Evolutionary conservation across 2,888 invertebrate genomes (phyloP).

Genomic region (Oasisia sp.): DNA sequence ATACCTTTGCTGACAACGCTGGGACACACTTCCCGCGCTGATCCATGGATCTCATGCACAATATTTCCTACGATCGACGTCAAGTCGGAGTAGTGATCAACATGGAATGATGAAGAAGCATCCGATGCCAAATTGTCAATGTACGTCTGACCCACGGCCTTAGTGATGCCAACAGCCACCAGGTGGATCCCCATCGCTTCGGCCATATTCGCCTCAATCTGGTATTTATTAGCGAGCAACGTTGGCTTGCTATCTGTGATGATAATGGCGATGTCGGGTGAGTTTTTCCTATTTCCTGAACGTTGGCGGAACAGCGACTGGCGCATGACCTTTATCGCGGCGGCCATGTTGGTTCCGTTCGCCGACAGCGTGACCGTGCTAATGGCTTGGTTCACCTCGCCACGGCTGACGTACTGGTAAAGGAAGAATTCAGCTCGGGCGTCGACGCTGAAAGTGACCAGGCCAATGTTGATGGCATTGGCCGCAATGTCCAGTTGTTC

Average conservation of each 20-base stretch:
- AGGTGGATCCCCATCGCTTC: constrained; percentile 19
- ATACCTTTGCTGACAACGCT: not conserved
- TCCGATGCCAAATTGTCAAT: not conserved
- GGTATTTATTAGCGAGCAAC: not conserved
- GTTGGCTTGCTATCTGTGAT: constrained; percentile 13
- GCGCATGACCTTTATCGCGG: constrained; percentile 17
- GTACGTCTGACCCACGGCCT: not conserved
- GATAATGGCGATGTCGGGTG: constrained; percentile 23
- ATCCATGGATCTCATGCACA: not conserved
- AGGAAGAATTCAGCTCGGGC: constrained; percentile 23
- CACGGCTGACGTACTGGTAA: constrained; percentile 20
- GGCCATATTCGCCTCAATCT: constrained; percentile 23
- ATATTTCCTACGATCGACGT: not conserved
- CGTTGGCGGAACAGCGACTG: constrained; percentile 21
- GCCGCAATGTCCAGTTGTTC: constrained; percentile 22
- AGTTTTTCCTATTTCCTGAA: not conserved
- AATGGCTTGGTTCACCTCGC: constrained; percentile 8
- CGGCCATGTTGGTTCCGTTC: constrained; percentile 14
- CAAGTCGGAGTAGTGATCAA: not conserved
- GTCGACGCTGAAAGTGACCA: not conserved
- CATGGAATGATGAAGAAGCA: not conserved
- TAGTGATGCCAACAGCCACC: constrained; percentile 20
- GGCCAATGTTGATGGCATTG: constrained; percentile 18
- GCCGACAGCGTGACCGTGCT: not conserved
- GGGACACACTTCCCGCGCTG: constrained; percentile 19